These are phyloP conservation scores for Aurelia sp. DNA, from an alignment of 30 jellyfish, hydroid and myxozoan species.

Conservation along the genomic window DNA sequence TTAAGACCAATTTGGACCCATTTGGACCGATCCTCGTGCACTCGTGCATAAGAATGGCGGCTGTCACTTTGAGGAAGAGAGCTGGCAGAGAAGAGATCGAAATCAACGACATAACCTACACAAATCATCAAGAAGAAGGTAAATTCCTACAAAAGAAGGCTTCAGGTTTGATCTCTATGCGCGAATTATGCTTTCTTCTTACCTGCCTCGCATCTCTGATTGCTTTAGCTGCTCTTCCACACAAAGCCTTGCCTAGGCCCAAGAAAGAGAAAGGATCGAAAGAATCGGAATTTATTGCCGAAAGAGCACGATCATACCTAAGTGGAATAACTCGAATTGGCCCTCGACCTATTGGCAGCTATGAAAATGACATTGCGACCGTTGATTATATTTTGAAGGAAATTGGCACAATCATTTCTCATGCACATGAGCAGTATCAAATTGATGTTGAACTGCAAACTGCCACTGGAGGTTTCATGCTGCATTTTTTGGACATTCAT, in stretches of 20 bases:
- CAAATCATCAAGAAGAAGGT: background rate
- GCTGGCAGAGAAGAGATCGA: background rate
- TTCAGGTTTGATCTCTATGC: background rate
- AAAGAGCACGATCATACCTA: constrained; percentile 83
- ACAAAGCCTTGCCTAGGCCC: constrained; percentile 78
- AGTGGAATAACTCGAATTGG: constrained; percentile 85
- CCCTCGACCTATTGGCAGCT: constrained; percentile 87
- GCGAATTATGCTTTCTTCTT: constrained; percentile 14
- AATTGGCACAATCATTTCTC: constrained; percentile 52
- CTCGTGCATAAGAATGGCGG: background rate
- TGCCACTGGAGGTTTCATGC: constrained; percentile 82
- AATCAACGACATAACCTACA: background rate
- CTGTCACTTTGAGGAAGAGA: background rate
- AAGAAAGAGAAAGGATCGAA: constrained; percentile 31
- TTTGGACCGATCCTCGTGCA: no score
- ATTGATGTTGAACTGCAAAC: constrained; percentile 85
- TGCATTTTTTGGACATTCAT: constrained; percentile 54
- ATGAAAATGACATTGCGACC: constrained; percentile 83
- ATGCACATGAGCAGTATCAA: constrained; percentile 66
- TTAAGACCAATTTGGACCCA: no score
- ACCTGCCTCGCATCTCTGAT: constrained; percentile 21
- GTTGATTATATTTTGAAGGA: constrained; percentile 79
- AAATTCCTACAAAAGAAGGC: background rate
- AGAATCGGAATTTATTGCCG: constrained; percentile 77
- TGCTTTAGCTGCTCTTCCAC: constrained; percentile 51